These are phyloP conservation scores for Cheirogaleus medius DNA, from an alignment of 2,113 vertebrate genomes.

Conservation along the genomic window DNA sequence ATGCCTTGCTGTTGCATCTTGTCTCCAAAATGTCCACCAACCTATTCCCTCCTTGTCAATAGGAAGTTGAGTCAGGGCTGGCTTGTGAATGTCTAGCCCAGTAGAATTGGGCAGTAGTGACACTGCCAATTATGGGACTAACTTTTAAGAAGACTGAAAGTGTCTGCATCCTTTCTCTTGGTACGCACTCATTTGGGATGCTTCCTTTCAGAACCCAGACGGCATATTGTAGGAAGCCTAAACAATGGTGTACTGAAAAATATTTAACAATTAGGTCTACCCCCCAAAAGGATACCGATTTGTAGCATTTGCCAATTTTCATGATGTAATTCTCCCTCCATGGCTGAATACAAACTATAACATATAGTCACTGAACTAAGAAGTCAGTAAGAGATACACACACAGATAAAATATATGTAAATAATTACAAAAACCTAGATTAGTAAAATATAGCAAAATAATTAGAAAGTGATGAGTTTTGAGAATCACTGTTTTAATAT, in stretches of 20 bases:
- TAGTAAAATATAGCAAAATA: background rate
- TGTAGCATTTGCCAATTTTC: conserved; percentile 1
- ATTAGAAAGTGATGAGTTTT: background rate
- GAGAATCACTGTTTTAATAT: background rate
- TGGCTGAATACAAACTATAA: background rate
- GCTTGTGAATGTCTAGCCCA: background rate
- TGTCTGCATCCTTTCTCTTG: background rate
- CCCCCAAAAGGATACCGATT: background rate
- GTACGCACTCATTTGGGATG: background rate
- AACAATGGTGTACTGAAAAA: background rate
- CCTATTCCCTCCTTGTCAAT: background rate
- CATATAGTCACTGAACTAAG: background rate
- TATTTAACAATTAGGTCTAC: background rate
- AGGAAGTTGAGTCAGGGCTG: background rate
- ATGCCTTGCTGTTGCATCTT: background rate
- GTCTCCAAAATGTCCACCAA: background rate
- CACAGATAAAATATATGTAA: background rate
- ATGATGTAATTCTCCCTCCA: background rate
- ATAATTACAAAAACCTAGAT: background rate
- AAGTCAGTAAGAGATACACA: background rate
- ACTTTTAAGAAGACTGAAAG: background rate
- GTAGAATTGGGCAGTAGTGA: background rate
- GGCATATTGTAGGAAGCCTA: background rate
- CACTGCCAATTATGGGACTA: background rate
- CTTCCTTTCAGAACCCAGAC: background rate